A percentile compares a stretch with the other conserved stretches of the same genome.
Conservation (phyloP, 2,113 vertebrate species). For the Apteryx mantelli region DNA sequence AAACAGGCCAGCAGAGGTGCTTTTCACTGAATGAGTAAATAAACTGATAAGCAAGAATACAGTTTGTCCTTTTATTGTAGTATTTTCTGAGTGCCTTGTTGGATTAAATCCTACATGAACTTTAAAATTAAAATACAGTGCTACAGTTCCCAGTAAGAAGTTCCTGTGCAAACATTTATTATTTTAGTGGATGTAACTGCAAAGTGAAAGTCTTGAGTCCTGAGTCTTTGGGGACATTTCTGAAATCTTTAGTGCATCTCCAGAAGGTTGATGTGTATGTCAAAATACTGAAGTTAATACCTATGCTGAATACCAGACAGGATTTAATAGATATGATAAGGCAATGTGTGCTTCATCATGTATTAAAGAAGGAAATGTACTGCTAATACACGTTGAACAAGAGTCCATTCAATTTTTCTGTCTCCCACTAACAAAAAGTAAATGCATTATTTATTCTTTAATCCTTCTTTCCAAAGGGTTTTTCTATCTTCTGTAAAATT, state of each 20-base stretch:
- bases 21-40: neutral
- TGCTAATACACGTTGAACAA: neutral
- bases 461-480: neutral
- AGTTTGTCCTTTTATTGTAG: neutral
- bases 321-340: neutral
- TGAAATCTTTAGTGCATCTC: neutral
- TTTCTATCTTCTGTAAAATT: neutral
- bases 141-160: neutral
- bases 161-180: neutral
- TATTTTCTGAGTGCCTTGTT: neutral
- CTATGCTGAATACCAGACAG: neutral
- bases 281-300: neutral
- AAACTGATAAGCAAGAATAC: neutral
- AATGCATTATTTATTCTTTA: neutral
- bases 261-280: neutral
- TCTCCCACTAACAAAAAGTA: neutral
- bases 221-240: neutral
- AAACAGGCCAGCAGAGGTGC: neutral
- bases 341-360: neutral
- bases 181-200: neutral
- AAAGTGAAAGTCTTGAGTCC: neutral
- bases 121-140: neutral
- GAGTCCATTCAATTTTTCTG: neutral
- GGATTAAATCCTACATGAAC: neutral
- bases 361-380: neutral